These are phyloP conservation scores for Hirundo rustica DNA, from an alignment of 2,797 vertebrate genomes.

Conservation along the genomic window DNA sequence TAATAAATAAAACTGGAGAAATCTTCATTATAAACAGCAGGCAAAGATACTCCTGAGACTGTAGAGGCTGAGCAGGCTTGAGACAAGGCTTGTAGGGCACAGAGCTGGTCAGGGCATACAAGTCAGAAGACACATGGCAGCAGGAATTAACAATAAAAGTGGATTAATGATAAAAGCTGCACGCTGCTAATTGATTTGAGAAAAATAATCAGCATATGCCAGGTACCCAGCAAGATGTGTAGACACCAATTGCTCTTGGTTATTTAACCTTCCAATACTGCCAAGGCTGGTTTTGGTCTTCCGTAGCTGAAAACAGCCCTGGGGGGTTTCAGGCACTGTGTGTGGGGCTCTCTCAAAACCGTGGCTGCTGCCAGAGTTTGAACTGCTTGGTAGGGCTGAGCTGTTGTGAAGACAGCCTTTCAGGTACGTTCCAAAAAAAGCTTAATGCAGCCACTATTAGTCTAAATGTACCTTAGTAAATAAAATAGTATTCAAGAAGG, in stretches of 20 bases:
- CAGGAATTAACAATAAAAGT: background rate
- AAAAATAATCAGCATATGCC: background rate
- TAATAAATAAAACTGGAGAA: background rate
- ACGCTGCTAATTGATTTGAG: background rate
- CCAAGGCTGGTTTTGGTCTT: background rate
- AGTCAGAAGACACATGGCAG: background rate
- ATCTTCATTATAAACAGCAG: background rate
- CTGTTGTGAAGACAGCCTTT: background rate
- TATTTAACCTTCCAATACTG: background rate
- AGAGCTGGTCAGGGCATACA: background rate
- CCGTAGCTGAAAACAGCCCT: background rate
- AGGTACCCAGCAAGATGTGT: background rate
- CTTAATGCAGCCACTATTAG: background rate
- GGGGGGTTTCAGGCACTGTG: rapidly evolving
- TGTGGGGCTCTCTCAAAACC: background rate
- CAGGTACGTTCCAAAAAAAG: background rate
- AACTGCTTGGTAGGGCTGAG: background rate
- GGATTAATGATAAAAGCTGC: background rate
- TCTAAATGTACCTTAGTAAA: background rate
- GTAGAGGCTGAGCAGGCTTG: background rate
- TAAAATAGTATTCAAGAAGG: background rate
- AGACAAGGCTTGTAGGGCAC: background rate
- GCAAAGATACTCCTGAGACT: background rate
- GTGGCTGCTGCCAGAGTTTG: background rate
- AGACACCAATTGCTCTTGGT: background rate